Evolutionary conservation across 2,888 invertebrate genomes (phyloP).

Genomic region (Toxonevra muliebris): DNA sequence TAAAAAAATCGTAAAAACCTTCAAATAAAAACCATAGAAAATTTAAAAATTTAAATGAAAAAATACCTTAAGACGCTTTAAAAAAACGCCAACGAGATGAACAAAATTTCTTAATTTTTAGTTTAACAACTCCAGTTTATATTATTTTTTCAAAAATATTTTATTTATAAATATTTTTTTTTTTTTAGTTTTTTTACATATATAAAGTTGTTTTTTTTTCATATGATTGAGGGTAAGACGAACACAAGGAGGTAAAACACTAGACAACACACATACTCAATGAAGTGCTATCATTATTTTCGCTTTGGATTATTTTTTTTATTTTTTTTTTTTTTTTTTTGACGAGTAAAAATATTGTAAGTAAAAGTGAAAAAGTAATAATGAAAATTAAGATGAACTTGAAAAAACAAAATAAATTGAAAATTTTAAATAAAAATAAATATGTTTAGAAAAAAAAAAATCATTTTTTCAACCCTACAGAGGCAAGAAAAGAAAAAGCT

Average conservation of each 20-base stretch:
- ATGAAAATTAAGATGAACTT: conserved; percentile 20
- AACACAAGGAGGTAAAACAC: conserved; percentile 89
- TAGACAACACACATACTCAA: conserved; percentile 86
- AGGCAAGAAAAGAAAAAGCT: conserved; percentile 65
- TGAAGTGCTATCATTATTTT: conserved; percentile 66
- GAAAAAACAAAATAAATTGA: conserved; percentile 23
- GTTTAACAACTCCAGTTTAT: conserved; percentile 19
- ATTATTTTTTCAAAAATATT: conserved; percentile 16
- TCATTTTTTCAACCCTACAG: conserved; percentile 43
- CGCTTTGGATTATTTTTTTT: conserved; percentile 54
- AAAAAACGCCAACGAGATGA: conserved; percentile 20
- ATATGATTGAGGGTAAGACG: conserved; percentile 73
- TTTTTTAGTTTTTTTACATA: conserved; percentile 38
- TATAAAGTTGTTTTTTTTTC: conserved; percentile 37
- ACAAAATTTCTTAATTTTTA: conserved; percentile 7
- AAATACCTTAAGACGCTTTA: neutral
- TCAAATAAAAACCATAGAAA: too few relatives aligned
- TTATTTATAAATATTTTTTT: conserved; percentile 41
- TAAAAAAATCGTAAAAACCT: too few relatives aligned
- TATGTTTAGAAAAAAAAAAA: conserved; percentile 16
- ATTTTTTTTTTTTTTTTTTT: conserved; percentile 32
- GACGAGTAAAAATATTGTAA: conserved; percentile 29
- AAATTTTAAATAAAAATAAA: conserved; percentile 26
- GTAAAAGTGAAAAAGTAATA: conserved; percentile 26
- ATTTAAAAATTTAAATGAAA: too few relatives aligned